Base-by-base conservation (phyloP, 2,113 vertebrate species). In the Corythornis cristatus region DNA sequence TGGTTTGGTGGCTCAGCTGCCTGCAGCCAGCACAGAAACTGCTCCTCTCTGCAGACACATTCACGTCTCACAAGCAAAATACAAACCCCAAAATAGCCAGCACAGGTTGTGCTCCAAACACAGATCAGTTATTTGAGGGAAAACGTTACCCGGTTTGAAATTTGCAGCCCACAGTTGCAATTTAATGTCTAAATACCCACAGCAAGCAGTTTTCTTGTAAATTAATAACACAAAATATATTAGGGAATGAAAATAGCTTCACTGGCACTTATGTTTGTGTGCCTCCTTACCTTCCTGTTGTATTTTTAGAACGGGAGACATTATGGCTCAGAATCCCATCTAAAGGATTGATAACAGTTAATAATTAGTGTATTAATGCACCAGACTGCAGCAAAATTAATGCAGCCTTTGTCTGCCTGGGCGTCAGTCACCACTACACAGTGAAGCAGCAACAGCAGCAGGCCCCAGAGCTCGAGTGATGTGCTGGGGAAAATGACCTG, bases 311-410 rank as follows among this genome's bases (percentile, higher is more conserved):
- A 35, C 15, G 15, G 11, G 16, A 73, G 33, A 74, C 61, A 65
- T 42, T 92, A 76, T 50, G 65, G 67, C 71, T 76, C 62, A 57
- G 57, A 74, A 70, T 85, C 71, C 75, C 90, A 88, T 74, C 33
- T 54, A 77, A 60, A 75, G 77, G 50, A 92, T 89, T 93, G 82
- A 90, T 51, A 84, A 53, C 28, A 15, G 81, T 82, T 88, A 77
- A 91, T 83, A 86, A 87, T 93, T 45, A 83, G 60, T 19, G 33
- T 60, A 57, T 90, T 86, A 88, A 83, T 88, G 93, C 88, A 71
- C 29, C 83, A 86, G 75, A 48, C 72, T 96, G 94, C 94, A 94
- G 92, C 83, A 85, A 43, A 76, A 90, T 64, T 46, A 70, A 58
- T 11, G 42, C 57, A 9, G 68, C 31, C 93, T 60, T 68, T 78